These are phyloP conservation scores for Sebastes glaucus DNA, from an alignment of 2,797 vertebrate genomes.

Conservation along the genomic window DNA sequence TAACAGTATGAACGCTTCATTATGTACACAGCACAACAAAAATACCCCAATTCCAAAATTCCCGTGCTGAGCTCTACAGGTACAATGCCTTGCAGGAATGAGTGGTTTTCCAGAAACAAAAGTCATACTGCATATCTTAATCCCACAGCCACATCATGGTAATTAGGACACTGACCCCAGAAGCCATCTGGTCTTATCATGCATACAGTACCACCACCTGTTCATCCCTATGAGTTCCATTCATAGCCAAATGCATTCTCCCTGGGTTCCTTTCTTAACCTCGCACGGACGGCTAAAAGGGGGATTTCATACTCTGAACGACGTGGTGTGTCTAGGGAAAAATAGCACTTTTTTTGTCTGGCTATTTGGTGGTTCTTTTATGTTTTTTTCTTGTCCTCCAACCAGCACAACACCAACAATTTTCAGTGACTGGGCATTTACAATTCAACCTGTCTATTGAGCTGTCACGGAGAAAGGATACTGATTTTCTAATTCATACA, in stretches of 20 bases:
- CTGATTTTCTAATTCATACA: constrained; percentile 47
- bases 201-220: constrained; percentile 74
- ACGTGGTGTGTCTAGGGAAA: constrained; percentile 21
- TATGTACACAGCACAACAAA: constrained; percentile 24
- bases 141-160: constrained; percentile 67
- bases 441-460: constrained; percentile 41
- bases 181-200: constrained; percentile 76
- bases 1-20: constrained; percentile 25
- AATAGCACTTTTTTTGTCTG: constrained; percentile 24
- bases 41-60: constrained; percentile 20
- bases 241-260: constrained; percentile 52
- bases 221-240: constrained; percentile 67
- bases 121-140: constrained; percentile 67
- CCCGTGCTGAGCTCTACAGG: constrained; percentile 22
- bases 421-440: constrained; percentile 37
- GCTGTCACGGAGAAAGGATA: constrained; percentile 42
- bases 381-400: constrained; percentile 29
- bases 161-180: constrained; percentile 78
- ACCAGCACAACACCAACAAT: constrained; percentile 43
- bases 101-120: constrained; percentile 47
- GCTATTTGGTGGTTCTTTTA: constrained; percentile 17
- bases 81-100: constrained; percentile 50
- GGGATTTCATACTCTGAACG: constrained; percentile 22
- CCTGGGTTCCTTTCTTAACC: constrained; percentile 31
- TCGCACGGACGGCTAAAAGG: constrained; percentile 27